Evolutionary conservation across 2,888 invertebrate species (phyloP).

Genomic region (Trissonchulus latispiculum): DNA sequence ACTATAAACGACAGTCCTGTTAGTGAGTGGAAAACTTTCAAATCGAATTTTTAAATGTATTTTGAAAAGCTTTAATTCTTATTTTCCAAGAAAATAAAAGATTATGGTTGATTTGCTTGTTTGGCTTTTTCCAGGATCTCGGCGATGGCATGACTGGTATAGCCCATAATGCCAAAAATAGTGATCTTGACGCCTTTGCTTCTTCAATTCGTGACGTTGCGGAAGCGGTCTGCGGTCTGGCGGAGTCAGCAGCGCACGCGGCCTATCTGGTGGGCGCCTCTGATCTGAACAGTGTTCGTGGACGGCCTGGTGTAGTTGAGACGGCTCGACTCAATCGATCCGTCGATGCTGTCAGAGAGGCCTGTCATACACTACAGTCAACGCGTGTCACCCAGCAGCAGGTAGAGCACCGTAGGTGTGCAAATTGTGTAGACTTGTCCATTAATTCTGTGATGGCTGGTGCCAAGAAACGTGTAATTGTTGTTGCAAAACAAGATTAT

Average conservation of each 20-base stretch:
- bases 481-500: no score
- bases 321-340: conserved; percentile 76
- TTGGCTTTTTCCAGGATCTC: conserved; percentile 42
- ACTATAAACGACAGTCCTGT: no score
- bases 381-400: conserved; percentile 12
- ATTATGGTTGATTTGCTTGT: background rate
- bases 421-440: no score
- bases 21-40: no score
- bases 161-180: conserved; percentile 76
- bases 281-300: conserved; percentile 76
- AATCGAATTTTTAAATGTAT: no score
- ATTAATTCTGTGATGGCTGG: no score
- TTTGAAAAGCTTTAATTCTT: no score
- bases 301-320: conserved; percentile 75
- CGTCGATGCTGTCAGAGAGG: conserved; percentile 75
- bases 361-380: conserved; percentile 54
- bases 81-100: no score
- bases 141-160: conserved; percentile 79
- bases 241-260: conserved; percentile 81
- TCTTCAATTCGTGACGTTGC: conserved; percentile 72
- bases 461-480: no score
- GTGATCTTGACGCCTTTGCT: conserved; percentile 72
- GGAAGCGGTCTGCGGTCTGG: conserved; percentile 73
- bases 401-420: no score
- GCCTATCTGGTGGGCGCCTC: conserved; percentile 89